Conservation (phyloP, 2,113 vertebrate genomes). For the Phasianus colchicus region DNA sequence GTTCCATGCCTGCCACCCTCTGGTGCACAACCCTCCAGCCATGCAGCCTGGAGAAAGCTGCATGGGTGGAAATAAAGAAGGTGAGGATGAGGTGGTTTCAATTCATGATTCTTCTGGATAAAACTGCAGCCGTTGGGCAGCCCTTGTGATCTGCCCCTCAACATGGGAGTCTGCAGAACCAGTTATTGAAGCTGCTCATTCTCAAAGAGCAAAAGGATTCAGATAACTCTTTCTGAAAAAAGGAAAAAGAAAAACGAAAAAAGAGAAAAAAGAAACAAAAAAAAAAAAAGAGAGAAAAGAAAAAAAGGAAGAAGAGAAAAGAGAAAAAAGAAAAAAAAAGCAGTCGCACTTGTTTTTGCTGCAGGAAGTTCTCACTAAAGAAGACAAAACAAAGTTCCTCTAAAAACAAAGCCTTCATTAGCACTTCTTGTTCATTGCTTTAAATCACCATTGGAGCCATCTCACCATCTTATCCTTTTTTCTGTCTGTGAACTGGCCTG, state of each 20-base stretch:
- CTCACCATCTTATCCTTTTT: fast-evolving
- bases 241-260: too few relatives aligned
- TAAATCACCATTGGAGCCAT: background rate
- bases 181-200: background rate
- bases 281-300: background rate
- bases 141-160: fast-evolving
- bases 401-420: background rate
- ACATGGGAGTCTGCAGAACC: background rate
- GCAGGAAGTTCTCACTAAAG: conserved; percentile 32
- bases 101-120: background rate
- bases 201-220: background rate
- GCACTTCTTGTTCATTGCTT: background rate
- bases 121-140: background rate
- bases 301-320: background rate
- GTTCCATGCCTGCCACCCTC: too few relatives aligned
- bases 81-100: background rate
- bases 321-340: background rate
- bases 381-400: background rate
- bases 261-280: too few relatives aligned
- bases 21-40: too few relatives aligned
- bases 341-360: conserved; percentile 24
- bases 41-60: background rate
- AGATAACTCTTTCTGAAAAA: background rate
- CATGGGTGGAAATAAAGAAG: background rate
- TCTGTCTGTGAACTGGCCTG: background rate